Evolutionary conservation across 2,888 invertebrate genomes (phyloP).

Genomic region (Apotomis turbidana): DNA sequence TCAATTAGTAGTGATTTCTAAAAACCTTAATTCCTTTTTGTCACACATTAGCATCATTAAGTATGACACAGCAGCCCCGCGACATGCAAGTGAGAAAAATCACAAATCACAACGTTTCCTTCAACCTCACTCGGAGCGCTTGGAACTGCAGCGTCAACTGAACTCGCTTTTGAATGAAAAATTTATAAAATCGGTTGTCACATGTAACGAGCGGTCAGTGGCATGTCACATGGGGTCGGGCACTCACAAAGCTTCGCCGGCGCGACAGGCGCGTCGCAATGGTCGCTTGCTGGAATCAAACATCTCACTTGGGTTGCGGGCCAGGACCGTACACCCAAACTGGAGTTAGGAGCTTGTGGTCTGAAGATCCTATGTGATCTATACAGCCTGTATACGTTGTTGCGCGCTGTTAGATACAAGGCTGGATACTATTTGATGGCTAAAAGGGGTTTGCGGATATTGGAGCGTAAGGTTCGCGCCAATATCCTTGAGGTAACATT

Average conservation of each 20-base stretch:
- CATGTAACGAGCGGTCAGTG: slow-evolving; percentile 28
- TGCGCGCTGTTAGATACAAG: not conserved
- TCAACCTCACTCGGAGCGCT: not conserved
- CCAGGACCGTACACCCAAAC: not conserved
- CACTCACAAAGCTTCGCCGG: slow-evolving; percentile 37
- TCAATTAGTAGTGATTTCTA: no score
- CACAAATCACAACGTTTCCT: slow-evolving; percentile 4
- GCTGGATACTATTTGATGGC: not conserved
- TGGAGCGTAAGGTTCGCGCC: no score
- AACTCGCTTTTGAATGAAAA: not conserved
- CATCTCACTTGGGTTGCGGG: slow-evolving; percentile 22
- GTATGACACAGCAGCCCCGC: not conserved
- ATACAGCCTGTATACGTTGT: not conserved
- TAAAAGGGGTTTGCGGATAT: no score
- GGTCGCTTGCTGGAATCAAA: slow-evolving; percentile 41
- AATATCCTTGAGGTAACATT: no score
- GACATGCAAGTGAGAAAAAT: slow-evolving; percentile 16
- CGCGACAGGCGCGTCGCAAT: slow-evolving; percentile 38
- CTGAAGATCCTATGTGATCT: not conserved
- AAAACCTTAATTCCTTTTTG: no score
- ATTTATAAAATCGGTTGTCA: slow-evolving; percentile 26
- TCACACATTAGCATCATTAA: not conserved
- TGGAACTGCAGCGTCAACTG: slow-evolving; percentile 7
- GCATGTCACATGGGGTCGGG: slow-evolving; percentile 35
- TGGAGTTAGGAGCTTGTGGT: not conserved